Base-by-base conservation (phyloP, 2,797 vertebrate species). In the Hafferia zeledoni region DNA sequence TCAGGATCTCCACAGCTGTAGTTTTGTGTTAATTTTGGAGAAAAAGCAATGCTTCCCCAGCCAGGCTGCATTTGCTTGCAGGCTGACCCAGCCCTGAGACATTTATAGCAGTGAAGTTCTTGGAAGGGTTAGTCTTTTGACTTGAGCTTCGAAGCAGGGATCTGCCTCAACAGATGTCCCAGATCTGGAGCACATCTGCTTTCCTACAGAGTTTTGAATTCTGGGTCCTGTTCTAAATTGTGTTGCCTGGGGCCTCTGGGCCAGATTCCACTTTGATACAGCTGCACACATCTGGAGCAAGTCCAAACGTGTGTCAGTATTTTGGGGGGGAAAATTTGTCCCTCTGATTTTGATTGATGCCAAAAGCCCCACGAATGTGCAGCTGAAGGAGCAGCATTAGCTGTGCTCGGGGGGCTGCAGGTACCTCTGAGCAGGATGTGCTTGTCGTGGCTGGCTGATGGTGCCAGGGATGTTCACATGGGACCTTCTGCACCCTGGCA, bases 41-140 rank as follows among this genome's bases (percentile, higher is more conserved):
- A 27, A 41, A 9, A 86, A 63, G 37, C 47, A 24, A 1, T 17
- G 35, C 43, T 76, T 86, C 27, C 11, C 11, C 27, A 64, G 12
- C 22, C 3, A 8, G 60, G 53, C 47, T 0, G 0, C 1, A 0
- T 50, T 49, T 86, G 13, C 41, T 49, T 0, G 0, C 10, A 2
- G 27, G 23, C 35, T 46, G 46, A 33, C 19, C 16, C 56, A 47
- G 49, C 24, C 11, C 31, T 22, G 10, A 46, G 55, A 25, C 9
- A 2, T 6, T 67, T 47, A 37, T 41, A 16, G 28, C 24, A 41
- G 56, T n/a, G 22, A 28, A 11, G 10, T 35, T 33, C 56, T 39
- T 4, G 1, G 37, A 81, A 87, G 69, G 78, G 84, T 95, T 94
- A 83, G 82, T 69, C 33, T 68, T 87, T 20, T 39, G 47, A 35